These are phyloP conservation scores for Halocynthia aurantium DNA, from an alignment of 23 tunicate species.

Conservation along the genomic window DNA sequence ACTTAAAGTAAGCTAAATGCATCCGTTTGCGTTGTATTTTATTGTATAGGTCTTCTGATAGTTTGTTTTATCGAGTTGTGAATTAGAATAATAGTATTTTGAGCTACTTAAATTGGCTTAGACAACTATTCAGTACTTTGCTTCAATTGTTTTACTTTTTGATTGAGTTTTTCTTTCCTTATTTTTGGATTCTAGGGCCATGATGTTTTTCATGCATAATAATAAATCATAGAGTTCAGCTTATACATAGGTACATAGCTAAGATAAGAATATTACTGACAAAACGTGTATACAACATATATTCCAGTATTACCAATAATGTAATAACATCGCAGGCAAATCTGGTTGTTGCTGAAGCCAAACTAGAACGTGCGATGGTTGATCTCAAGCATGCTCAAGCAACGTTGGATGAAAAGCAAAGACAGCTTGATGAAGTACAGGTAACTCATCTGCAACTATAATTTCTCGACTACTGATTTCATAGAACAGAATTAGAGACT, in stretches of 20 bases:
- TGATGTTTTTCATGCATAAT: background rate
- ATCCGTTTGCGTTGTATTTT: too few species aligned
- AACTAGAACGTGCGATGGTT: slow-evolving; percentile 45
- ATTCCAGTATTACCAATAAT: background rate
- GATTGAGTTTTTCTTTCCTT: too few species aligned
- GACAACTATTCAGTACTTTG: too few species aligned
- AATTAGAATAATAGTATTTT: too few species aligned
- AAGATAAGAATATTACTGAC: background rate
- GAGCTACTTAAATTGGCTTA: too few species aligned
- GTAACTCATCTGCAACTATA: background rate
- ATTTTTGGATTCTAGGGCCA: background rate
- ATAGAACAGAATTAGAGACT: background rate
- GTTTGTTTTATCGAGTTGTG: too few species aligned
- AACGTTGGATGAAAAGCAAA: slow-evolving; percentile 64
- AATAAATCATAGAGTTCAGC: background rate
- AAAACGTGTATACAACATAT: background rate
- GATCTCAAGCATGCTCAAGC: slow-evolving; percentile 62
- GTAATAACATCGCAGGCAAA: slow-evolving; percentile 29
- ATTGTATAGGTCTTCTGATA: too few species aligned
- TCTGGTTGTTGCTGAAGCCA: slow-evolving; percentile 70
- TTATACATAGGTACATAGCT: background rate
- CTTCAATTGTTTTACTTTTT: background rate
- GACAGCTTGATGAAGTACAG: slow-evolving; percentile 77
- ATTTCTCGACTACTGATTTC: background rate
- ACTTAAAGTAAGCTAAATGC: slow-evolving; percentile 26